Evolutionary conservation across 2,113 vertebrate genomes (phyloP), one percentile per base, ranked within the genome.

Genomic region (Chloropsis cyanopogon): DNA sequence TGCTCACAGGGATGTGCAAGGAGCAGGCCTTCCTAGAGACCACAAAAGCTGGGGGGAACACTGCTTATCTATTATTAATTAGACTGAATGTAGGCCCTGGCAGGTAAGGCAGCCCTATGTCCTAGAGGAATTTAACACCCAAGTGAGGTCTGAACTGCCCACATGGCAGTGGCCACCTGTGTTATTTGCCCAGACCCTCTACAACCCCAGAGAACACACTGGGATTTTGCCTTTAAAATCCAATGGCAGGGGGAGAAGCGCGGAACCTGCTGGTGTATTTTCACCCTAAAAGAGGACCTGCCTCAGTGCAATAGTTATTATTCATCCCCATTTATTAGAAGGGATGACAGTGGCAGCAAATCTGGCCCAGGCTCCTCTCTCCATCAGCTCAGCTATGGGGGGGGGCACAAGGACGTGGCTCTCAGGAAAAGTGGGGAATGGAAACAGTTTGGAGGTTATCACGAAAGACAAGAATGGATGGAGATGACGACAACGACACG

Each of bases 401-500:
- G 20, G 12, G 13, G 28, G 25, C 23, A 44, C 0, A 1, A 90
- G 81, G 28, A 75, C 1, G 0, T 54, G 47, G 37, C 65, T 52
- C 56, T 81, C 91, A 91, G 82, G 91, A 46, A 68, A 96, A 44
- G 24, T 35, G 66, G 80, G 90, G 76, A 94, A 87, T 35, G 63
- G 65, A 82, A 90, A 65, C 50, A 47, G 90, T 92, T 95, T 94
- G 76, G 90, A 95, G 88, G 91, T 87, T 97, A 94, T 88, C 82
- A 85, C 18, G 9, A 29, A 92, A 97, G 91, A 82, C 39, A 68
- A 84, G 92, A 79, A 93, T 79, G 92, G 83, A 65, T 86, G 65
- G 42, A 83, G 92, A 96, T 94, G 97, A 96, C 60, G 83, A 94
- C 90, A 81, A 59, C 17, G 69, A 89, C 95, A 97, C 86, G 94